Evolutionary conservation across 2,888 invertebrate genomes (phyloP).

Genomic region (Ochropleura plecta): DNA sequence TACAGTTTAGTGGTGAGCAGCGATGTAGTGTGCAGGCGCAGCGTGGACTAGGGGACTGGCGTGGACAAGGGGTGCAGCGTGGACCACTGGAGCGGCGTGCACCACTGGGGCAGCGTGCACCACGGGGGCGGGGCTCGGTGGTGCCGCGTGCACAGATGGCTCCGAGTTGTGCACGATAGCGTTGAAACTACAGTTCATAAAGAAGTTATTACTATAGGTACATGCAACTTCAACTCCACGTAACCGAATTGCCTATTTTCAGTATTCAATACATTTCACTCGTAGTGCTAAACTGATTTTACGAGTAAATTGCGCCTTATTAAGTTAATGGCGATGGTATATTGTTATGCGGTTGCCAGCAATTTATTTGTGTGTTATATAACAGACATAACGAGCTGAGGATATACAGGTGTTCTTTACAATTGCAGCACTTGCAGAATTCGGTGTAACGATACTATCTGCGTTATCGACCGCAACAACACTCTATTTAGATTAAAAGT

Average conservation of each 20-base stretch:
- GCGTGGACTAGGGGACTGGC: slow-evolving; percentile 57
- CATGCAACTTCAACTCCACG: slow-evolving; percentile 14
- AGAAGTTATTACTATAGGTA: slow-evolving; percentile 29
- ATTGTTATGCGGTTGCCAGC: slow-evolving; percentile 63
- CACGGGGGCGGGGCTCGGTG: slow-evolving; percentile 68
- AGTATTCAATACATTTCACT: slow-evolving; percentile 48
- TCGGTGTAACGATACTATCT: slow-evolving; percentile 78
- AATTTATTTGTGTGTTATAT: slow-evolving; percentile 68
- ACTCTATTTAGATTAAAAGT: slow-evolving; percentile 72
- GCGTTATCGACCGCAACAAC: slow-evolving; percentile 84
- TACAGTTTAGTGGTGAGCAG: slow-evolving; percentile 77
- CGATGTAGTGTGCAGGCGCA: slow-evolving; percentile 72
- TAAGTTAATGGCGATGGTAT: slow-evolving; percentile 54
- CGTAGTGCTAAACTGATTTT: slow-evolving; percentile 45
- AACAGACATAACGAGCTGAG: slow-evolving; percentile 65
- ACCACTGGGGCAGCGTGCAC: slow-evolving; percentile 67
- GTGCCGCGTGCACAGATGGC: slow-evolving; percentile 78
- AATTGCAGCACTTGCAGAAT: slow-evolving; percentile 67
- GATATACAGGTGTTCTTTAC: slow-evolving; percentile 61
- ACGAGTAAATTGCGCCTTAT: slow-evolving; percentile 53
- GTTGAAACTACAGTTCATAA: slow-evolving; percentile 81
- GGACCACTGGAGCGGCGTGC: slow-evolving; percentile 54
- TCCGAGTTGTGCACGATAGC: slow-evolving; percentile 86
- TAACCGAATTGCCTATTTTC: slow-evolving; percentile 43
- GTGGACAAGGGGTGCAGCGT: slow-evolving; percentile 62